Evolutionary conservation across 2,113 vertebrate genomes (phyloP), one percentile per base, ranked within the genome.

Genomic region (Galeopterus variegatus): DNA sequence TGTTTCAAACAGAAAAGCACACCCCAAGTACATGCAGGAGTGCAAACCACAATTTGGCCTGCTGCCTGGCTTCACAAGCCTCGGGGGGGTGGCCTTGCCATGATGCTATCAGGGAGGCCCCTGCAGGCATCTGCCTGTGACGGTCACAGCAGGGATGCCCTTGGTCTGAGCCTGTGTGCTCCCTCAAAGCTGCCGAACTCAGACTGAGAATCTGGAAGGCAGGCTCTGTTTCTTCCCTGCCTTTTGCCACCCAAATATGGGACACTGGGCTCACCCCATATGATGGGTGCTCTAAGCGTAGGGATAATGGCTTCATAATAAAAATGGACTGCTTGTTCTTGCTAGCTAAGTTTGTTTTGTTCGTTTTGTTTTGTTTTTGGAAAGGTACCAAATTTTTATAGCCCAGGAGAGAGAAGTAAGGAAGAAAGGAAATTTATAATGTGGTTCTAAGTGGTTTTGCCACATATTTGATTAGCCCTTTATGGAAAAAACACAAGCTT

Each of bases 381-480:
- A 80, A 1, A 36, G 31, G 24, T 4, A 88, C 21, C 70, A 62
- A 54, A 31, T n/a, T 93, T 95, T 84, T 86, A 88, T 64, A 90
- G 58, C 65, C 65, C 56, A 82, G 14, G n/a, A 92, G 70, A 80
- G 67, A 72, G 73, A 96, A 90, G 18, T 33, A 58, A 81, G 65
- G 65, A 96, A 95, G 76, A 91, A 88, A 95, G 52, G n/a, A 94
- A 90, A 91, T 91, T 91, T 94, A 91, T 75, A 93, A 93, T 52
- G 36, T 93, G 65, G 11, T 48, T 96, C 76, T 95, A 96, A 96
- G 62, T 87, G 90, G 81, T 90, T 96, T 96, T 93, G 82, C 36
- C 41, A 95, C 52, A 56, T 83, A 81, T 89, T 93, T 95, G 77
- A 96, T 97, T 86, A 94, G 93, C 64, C 80, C 41, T 97, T 81